Conservation (phyloP, 2,797 vertebrate genomes). For the Cyprinodon diabolis region DNA sequence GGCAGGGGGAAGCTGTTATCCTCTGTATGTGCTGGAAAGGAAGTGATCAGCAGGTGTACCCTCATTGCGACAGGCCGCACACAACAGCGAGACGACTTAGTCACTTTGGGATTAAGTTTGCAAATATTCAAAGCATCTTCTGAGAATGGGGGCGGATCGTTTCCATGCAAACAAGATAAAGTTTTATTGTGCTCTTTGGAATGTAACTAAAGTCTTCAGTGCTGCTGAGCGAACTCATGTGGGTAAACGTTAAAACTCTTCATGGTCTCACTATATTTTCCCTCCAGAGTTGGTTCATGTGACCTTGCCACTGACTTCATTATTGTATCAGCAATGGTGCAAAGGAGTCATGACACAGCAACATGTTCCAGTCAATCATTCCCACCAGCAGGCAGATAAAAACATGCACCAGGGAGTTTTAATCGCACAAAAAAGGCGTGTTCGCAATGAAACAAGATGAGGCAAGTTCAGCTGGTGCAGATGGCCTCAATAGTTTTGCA, state of each 20-base stretch:
- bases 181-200: constrained; percentile 49
- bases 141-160: constrained; percentile 18
- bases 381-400: constrained; percentile 49
- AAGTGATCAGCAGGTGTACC: constrained; percentile 27
- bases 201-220: constrained; percentile 66
- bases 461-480: constrained; percentile 55
- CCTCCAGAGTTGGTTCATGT: constrained; percentile 30
- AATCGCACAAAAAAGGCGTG: constrained; percentile 33
- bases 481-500: constrained; percentile 36
- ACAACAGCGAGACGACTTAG: neutral
- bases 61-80: neutral
- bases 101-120: constrained; percentile 1
- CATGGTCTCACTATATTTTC: constrained; percentile 31
- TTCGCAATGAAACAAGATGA: constrained; percentile 56
- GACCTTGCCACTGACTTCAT: constrained; percentile 15
- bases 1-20: neutral
- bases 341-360: constrained; percentile 10
- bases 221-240: constrained; percentile 56
- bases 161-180: constrained; percentile 30
- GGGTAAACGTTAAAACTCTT: constrained; percentile 43
- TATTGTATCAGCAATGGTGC: constrained; percentile 3
- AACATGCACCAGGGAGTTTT: constrained; percentile 34
- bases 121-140: constrained; percentile 48
- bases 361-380: constrained; percentile 39
- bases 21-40: neutral